Evolutionary conservation across 2,113 vertebrate species (phyloP), one percentile per base, ranked within the genome.

Genomic region (Hypomesus transpacificus): DNA sequence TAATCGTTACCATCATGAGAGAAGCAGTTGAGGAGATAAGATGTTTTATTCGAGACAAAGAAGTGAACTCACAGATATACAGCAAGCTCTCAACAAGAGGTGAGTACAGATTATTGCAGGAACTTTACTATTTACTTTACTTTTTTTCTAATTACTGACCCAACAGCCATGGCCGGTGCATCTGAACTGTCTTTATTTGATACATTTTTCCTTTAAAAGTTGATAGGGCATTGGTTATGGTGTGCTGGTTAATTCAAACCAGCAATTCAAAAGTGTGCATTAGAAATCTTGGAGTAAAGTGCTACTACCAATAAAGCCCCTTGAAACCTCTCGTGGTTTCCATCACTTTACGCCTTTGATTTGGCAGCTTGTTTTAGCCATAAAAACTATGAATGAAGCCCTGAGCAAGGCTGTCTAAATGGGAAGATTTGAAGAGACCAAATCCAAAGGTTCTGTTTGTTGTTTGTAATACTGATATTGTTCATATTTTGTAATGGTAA

Each of bases 61-160:
- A 99, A 75, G 95, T 99, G 66, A 99, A 99, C 91, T 96, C 96
- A 39, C 97, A 99, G 93, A 95, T 98, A 88, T 99, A 98, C 92
- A 98, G 96, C 94, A 96, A 97, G 80, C 96, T 99, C 71, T 97
- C 95, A 31, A 92, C 90, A 0, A 91, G 95, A 96, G 97, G 97
- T 98, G 73, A 88, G 93, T 71, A 14, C 21, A 0, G 1, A 14
- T 57, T 26, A 7, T n/a, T 3, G 21, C 14, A 22, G 51, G n/a
- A 34, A 14, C 16, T 18, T 54, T 26, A 50, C 21, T 59, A 1
- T 0, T 7, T 68, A 3, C 52, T 21, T 2, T 50, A 6, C 6
- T 50, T 52, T 6, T 53, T 16, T 22, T 9, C 18, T 14, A n/a
- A 6, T 31, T 65, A 46, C 34, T 58, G 31, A 50, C 34, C 52